Evolutionary conservation across 2,797 vertebrate genomes (phyloP).

Genomic region (Helostoma temminkii): DNA sequence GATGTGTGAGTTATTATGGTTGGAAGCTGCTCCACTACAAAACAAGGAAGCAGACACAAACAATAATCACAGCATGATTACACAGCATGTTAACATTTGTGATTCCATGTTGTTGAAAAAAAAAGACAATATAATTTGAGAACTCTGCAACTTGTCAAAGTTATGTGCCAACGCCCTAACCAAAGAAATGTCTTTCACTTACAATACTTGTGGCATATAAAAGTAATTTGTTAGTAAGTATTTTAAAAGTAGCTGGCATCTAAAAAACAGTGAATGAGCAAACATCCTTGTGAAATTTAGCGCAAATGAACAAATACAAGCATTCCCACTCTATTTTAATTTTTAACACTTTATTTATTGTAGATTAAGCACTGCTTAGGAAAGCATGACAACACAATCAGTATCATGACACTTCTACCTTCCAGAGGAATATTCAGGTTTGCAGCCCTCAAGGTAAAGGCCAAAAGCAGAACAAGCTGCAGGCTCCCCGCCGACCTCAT

Average conservation of each 20-base stretch:
- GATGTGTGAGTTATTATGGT: conserved; percentile 87
- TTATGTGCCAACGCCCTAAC: no score
- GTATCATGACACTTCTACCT: conserved; percentile 61
- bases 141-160: conserved; percentile 2
- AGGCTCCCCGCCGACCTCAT: conserved; percentile 76
- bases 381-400: no score
- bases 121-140: neutral
- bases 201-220: conserved; percentile 16
- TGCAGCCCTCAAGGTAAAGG: conserved; percentile 54
- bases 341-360: no score
- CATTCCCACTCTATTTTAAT: no score
- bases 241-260: conserved; percentile 24
- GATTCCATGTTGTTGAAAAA: neutral
- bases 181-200: conserved; percentile 21
- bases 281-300: no score
- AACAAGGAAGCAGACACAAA: conserved; percentile 31
- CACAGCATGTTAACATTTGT: neutral
- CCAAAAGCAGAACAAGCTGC: conserved; percentile 75
- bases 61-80: neutral
- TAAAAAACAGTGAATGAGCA: neutral
- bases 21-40: conserved; percentile 92
- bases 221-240: conserved; percentile 25
- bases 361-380: no score
- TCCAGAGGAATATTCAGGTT: conserved; percentile 78
- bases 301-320: no score